Evolutionary conservation across 2,113 vertebrate species (phyloP), one percentile per base, ranked within the genome.

Genomic region (Thunnus thynnus): DNA sequence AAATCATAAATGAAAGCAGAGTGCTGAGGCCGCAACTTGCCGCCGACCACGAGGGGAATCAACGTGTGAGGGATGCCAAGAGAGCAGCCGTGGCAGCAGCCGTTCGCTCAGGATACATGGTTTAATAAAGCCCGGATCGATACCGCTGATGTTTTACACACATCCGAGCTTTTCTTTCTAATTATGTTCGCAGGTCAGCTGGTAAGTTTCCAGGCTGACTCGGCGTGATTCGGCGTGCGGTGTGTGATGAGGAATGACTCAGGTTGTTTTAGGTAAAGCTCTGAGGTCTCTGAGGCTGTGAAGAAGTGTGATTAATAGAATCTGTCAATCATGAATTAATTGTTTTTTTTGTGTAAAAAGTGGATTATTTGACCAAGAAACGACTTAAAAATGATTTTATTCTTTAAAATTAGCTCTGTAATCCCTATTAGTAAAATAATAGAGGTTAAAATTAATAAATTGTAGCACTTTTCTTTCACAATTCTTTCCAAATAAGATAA

Each of bases 111-210:
- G 78, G 72, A 85, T 66, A 75, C 78, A 88, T 65, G 76, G 69
- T 89, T 91, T 85, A 86, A 86, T 88, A 86, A 85, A 86, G 60
- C 13, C 0, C 0, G 4, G 83, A 85, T 89, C 79, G 6, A 91
- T 89, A 56, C 13, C 10, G 4, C 48, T 7, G 6, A 70, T 86
- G 85, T 76, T 72, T 57, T 66, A 61, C 57, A 86, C 75, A 72
- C 64, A 63, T 36, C 22, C 41, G 6, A 17, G 44, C 16, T 78
- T 82, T 82, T 66, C 72, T 71, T 41, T 85, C 65, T 75, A 82
- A 82, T 88, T 72, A 82, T 27, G 58, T 68, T 76, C 69, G 73
- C 70, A 72, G 76, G 82, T 66, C 66, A 80, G 63, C 11, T 22
- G 13, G 72, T 87, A 71, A 69, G 78, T 77, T 82, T 82, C 78